These are phyloP conservation scores for Parauchenoglanis punctatus DNA, from an alignment of 2,797 vertebrate genomes.

Conservation along the genomic window DNA sequence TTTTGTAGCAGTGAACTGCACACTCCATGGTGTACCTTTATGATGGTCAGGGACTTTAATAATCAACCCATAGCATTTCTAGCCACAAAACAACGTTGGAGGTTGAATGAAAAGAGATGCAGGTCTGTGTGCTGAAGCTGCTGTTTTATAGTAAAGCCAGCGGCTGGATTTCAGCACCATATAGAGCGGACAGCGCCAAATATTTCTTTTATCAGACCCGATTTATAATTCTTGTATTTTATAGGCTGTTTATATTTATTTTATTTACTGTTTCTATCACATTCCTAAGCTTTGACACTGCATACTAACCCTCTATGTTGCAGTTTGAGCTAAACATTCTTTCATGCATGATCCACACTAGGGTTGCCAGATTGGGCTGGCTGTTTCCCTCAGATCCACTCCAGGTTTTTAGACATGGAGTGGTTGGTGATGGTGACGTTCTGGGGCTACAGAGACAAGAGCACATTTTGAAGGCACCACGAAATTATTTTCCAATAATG, in stretches of 20 bases:
- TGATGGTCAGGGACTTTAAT: neutral
- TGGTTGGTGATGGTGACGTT: neutral
- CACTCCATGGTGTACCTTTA: neutral
- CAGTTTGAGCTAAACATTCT: neutral
- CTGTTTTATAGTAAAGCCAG: neutral
- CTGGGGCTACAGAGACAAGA: too few species aligned
- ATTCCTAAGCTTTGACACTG: neutral
- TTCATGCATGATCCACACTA: neutral
- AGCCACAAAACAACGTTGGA: neutral
- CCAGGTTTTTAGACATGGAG: neutral
- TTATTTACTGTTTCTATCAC: neutral
- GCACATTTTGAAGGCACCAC: neutral
- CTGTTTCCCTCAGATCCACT: neutral
- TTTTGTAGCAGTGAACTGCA: neutral
- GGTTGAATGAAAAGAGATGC: neutral
- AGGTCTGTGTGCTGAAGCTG: neutral
- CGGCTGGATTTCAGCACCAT: conserved; percentile 22
- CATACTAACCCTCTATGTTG: neutral
- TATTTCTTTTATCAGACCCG: neutral
- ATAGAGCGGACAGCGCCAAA: neutral
- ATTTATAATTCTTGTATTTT: too few species aligned
- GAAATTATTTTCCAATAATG: neutral
- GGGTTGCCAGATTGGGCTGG: conserved; percentile 1
- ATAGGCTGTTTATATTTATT: neutral
- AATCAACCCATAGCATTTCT: neutral